Conservation (phyloP, 2,888 invertebrate genomes). For the Agonum fuliginosum region DNA sequence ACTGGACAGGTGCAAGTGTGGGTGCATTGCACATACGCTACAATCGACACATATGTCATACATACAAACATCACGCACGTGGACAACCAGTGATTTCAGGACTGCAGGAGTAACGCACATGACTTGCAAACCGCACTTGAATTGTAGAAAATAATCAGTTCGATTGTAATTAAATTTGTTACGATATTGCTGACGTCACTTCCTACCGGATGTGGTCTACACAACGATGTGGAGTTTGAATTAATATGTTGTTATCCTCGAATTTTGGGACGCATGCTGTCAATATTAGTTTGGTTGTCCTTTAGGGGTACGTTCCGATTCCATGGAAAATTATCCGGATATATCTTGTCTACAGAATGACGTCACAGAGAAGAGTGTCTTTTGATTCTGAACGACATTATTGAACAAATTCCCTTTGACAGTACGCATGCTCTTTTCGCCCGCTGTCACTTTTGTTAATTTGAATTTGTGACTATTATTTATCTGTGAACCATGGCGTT, state of each 20-base stretch:
- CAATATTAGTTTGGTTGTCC: background rate
- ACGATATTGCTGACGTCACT: conserved; percentile 48
- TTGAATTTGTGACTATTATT: too few species aligned
- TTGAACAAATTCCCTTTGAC: too few species aligned
- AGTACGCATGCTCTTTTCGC: too few species aligned
- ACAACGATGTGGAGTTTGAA: background rate
- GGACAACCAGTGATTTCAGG: conserved; percentile 48
- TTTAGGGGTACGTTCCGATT: too few species aligned
- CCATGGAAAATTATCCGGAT: too few species aligned
- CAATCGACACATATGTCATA: conserved; percentile 13
- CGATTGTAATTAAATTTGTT: conserved; percentile 49
- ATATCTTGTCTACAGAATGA: too few species aligned
- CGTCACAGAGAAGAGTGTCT: too few species aligned
- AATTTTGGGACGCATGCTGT: background rate
- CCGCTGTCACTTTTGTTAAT: too few species aligned
- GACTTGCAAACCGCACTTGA: conserved; percentile 50
- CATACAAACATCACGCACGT: conserved; percentile 43
- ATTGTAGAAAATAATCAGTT: conserved; percentile 44
- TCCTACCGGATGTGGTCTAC: conserved; percentile 42
- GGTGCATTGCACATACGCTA: conserved; percentile 25
- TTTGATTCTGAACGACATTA: too few species aligned
- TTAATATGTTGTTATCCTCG: background rate
- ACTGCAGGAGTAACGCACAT: conserved; percentile 20
- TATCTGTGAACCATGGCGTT: too few species aligned
- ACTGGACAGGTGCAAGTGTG: conserved; percentile 45